Evolutionary conservation across 2,113 vertebrate species (phyloP), one percentile per base, ranked within the genome.

Genomic region (Eublepharis macularius): DNA sequence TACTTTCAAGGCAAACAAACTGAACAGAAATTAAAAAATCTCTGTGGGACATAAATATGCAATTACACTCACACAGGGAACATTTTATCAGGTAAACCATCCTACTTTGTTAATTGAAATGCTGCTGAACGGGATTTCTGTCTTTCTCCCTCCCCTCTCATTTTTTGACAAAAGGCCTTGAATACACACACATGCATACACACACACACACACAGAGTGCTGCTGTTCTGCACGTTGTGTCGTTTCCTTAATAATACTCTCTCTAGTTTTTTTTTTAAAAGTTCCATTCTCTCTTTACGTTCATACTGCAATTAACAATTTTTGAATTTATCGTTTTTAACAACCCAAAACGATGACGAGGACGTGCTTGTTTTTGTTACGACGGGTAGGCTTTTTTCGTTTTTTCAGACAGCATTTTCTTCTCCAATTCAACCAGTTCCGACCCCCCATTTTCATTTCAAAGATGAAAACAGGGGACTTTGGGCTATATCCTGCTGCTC

Each of bases 61-160:
- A 97, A 97, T 97, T 97, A 97, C 96, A 95, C 95, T 97, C 97
- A 96, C 96, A 96, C 96, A 97, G 96, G 96, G 97, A 97, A 95
- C 95, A 95, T 97, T 97, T 97, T 97, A 97, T 97, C 97, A 97
- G 97, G 97, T 97, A 97, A 97, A 97, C 96, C 97, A 97, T 97
- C 96, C 96, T 93, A 97, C 96, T 97, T 96, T 95, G 96, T 96
- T 97, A 97, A 97, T 96, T 97, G 97, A 97, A 97, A 97, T 95
- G 96, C 96, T 92, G 85, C 93, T 90, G 95, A 95, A 93, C 91
- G 76, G 90, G 86, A 92, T 93, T 85, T 85, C 76, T 79, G 66
- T 47, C 32, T 73, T 72, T 79, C 51, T 16, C 9, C 2, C 24
- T 24, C 32, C 13, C n/a, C 14, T 76, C 34, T 26, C 7, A 39